A percentile compares a stretch with the other conserved stretches of the same genome.
Conservation (phyloP, 2,888 invertebrate genomes). For the Cheilosia urbana region DNA sequence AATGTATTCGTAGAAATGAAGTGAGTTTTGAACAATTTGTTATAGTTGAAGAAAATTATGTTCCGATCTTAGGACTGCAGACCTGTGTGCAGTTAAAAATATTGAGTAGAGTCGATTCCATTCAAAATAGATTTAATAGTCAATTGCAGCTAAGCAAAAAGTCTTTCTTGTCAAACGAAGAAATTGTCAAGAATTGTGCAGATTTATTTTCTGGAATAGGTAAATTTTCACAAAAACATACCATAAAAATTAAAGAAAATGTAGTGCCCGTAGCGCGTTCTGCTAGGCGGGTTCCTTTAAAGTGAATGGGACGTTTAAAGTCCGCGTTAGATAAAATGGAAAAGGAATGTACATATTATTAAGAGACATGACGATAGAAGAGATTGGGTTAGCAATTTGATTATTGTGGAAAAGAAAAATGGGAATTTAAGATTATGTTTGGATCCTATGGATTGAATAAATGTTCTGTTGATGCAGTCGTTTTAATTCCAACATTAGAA, state of each 20-base stretch:
- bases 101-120: not conserved
- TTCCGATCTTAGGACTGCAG: not conserved
- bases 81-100: conserved; percentile 3
- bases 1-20: too few relatives aligned
- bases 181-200: not conserved
- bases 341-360: conserved; percentile 30
- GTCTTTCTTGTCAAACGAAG: not conserved
- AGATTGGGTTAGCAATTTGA: conserved; percentile 35
- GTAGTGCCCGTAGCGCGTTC: conserved; percentile 6
- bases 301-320: conserved; percentile 9
- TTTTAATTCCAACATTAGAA: conserved; percentile 71
- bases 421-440: conserved; percentile 31
- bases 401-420: conserved; percentile 39
- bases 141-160: too few relatives aligned
- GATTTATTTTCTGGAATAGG: conserved; percentile 22
- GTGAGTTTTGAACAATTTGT: not conserved
- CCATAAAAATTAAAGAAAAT: conserved; percentile 13
- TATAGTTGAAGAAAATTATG: conserved; percentile 7
- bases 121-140: too few relatives aligned
- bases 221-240: conserved; percentile 7
- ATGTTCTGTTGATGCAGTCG: conserved; percentile 18
- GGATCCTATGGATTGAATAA: conserved; percentile 47
- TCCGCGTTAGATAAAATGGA: conserved; percentile 14
- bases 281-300: conserved; percentile 17
- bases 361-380: conserved; percentile 22